phyloP scores from a whole-genome alignment of 2,888 invertebrate species.

The Hofmannophila pseudospretella region DNA sequence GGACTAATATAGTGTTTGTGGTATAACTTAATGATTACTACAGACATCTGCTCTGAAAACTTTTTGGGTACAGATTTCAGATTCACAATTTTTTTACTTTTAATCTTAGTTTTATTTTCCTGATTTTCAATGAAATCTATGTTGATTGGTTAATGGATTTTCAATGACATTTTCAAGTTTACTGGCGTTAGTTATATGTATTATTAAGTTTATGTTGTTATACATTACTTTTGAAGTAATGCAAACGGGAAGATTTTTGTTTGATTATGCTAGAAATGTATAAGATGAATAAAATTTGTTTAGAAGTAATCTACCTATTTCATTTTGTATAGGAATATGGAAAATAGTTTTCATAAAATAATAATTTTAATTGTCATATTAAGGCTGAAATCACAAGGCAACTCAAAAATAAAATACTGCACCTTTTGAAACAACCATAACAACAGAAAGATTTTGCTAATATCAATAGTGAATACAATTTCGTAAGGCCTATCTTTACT shows the following conservation, averaged over 20 bases:
- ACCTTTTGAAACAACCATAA: not conserved
- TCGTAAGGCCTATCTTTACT: not conserved
- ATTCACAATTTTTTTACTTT: not conserved
- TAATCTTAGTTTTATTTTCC: too few relatives aligned
- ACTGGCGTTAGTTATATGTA: slow-evolving; percentile 32
- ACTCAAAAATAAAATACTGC: too few relatives aligned
- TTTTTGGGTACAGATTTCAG: too few relatives aligned
- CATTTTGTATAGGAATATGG: slow-evolving; percentile 3
- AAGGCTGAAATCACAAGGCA: too few relatives aligned
- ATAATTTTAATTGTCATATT: not conserved
- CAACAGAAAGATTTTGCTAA: not conserved
- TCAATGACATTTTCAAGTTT: slow-evolving; percentile 36
- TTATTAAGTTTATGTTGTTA: slow-evolving; percentile 47
- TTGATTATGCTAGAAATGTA: slow-evolving; percentile 58
- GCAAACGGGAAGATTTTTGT: slow-evolving; percentile 50
- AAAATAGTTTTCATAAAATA: not conserved
- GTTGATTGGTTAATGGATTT: slow-evolving; percentile 27
- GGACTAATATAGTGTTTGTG: too few relatives aligned
- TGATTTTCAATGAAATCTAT: slow-evolving; percentile 3
- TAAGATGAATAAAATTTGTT: slow-evolving; percentile 61
- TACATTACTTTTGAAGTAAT: slow-evolving; percentile 64
- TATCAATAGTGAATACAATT: not conserved
- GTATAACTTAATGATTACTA: too few relatives aligned
- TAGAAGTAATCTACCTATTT: slow-evolving; percentile 21
- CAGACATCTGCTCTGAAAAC: too few relatives aligned